These are phyloP conservation scores for Proterorhinus semilunaris DNA, from an alignment of 2,113 vertebrate genomes.

Conservation along the genomic window DNA sequence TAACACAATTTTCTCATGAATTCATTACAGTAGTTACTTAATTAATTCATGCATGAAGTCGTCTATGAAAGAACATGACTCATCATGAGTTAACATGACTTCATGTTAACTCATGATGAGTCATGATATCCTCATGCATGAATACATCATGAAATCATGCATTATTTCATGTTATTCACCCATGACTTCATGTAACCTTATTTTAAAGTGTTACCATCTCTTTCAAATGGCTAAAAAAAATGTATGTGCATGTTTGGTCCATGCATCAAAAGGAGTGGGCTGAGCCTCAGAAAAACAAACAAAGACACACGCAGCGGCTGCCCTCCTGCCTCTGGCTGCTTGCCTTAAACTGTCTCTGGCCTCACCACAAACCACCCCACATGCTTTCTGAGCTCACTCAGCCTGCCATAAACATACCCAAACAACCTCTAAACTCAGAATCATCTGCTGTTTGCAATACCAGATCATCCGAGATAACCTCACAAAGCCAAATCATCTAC, in stretches of 20 bases:
- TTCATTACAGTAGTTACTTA: too few species aligned
- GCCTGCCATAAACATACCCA: conserved; percentile 29
- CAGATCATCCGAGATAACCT: conserved; percentile 71
- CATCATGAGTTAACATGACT: too few species aligned
- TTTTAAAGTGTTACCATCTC: background rate
- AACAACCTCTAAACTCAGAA: conserved; percentile 58
- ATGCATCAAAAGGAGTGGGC: background rate
- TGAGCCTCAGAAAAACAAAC: conserved; percentile 68
- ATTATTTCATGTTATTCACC: too few species aligned
- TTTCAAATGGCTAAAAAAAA: background rate
- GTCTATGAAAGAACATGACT: too few species aligned
- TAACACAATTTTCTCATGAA: too few species aligned
- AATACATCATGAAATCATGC: too few species aligned
- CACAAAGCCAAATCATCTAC: conserved; percentile 79
- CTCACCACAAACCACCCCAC: conserved; percentile 67
- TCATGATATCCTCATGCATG: too few species aligned
- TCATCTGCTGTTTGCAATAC: conserved; percentile 63
- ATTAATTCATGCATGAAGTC: too few species aligned
- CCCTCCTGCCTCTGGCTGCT: conserved; percentile 71
- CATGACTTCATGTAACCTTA: too few species aligned
- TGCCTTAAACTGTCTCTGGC: conserved; percentile 42
- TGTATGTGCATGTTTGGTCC: conserved; percentile 18
- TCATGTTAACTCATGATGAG: too few species aligned
- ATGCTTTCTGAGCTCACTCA: conserved; percentile 17
- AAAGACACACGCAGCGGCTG: conserved; percentile 72